Conservation (phyloP, 2,113 vertebrate genomes). For the Mola mola region DNA sequence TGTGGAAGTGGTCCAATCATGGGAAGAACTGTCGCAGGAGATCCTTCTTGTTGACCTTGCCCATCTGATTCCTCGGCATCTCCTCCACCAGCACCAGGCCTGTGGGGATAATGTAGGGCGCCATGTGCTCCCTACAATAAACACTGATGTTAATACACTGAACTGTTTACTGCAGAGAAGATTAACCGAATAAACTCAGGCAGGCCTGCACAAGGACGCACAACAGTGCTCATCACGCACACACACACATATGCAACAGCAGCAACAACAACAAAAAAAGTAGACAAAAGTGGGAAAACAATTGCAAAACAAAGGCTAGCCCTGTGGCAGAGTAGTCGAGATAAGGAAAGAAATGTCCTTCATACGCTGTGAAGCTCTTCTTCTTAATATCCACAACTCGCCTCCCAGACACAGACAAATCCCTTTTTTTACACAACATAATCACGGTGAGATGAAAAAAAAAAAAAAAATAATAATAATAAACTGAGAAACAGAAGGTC, state of each 20-base stretch:
- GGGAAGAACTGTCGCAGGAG: constrained; percentile 86
- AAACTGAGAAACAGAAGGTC: constrained; percentile 68
- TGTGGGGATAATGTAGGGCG: constrained; percentile 85
- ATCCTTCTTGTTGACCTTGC: constrained; percentile 95
- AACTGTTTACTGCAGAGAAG: constrained; percentile 26
- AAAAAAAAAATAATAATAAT: constrained; percentile 54
- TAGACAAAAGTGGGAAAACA: constrained; percentile 59
- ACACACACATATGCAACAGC: not conserved
- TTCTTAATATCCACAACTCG: constrained; percentile 65
- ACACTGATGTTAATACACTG: constrained; percentile 48
- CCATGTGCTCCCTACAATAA: constrained; percentile 86
- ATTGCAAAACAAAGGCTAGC: constrained; percentile 69
- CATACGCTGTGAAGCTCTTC: constrained; percentile 60
- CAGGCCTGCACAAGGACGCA: constrained; percentile 26
- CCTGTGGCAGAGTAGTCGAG: constrained; percentile 65
- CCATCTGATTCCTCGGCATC: constrained; percentile 95
- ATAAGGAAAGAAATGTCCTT: constrained; percentile 77
- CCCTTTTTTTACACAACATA: constrained; percentile 76
- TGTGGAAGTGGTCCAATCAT: constrained; percentile 19
- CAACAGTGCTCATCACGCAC: constrained; percentile 13
- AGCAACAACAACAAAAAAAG: constrained; percentile 20
- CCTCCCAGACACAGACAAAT: constrained; percentile 73
- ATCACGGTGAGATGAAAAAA: constrained; percentile 71
- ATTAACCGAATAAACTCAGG: constrained; percentile 25
- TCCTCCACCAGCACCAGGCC: constrained; percentile 90